Evolutionary conservation across 2,888 invertebrate species (phyloP), one percentile per base, ranked within the genome.

Genomic region (Neuroscelio doddi): DNA sequence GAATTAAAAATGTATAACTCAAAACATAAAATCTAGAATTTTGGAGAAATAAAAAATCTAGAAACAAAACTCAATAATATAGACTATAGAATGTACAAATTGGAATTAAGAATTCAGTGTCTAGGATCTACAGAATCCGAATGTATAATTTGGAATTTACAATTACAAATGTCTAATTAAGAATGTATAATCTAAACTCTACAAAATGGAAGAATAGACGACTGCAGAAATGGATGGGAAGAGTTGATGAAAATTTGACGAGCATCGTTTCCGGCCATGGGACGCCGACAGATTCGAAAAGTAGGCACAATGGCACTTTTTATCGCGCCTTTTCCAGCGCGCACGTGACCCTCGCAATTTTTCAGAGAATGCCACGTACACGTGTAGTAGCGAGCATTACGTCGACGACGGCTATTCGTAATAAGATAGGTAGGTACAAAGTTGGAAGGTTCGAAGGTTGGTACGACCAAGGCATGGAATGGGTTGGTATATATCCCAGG

Each of bases 371-470:
- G 45, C 38, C 29, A 24, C 3, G 12, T 32, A 56, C 49, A 58
- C 62, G 55, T 56, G 58, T 41, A 16, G 49, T 57, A 52, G 49
- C 45, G 53, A 21, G 41, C 49, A 53, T 57, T 50, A 49, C 52
- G 45, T 38, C 38, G 49, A 58, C 56, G 67, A 59, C 57, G 67
- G 68, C 74, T 74, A 71, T 78, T 78, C 74, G 74, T 77, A 77
- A 80, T 80, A 77, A 78, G 80, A 71, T 72, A 73, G 76, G 68
- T 74, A n/a, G 69, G 69, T 64, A 59, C 68, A 70, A 66, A 56
- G 56, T 57, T 45, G 55, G 66, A 38, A 64, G 67, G 63, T 50
- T 46, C 46, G 30, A 47, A 47, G 36, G 68, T 55, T 56, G 47
- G 58, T 46, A 58, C 59, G 53, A 34, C 50, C 46, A 61, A 58